Base-by-base conservation (phyloP, 2,797 vertebrate genomes). In the Avahi laniger region DNA sequence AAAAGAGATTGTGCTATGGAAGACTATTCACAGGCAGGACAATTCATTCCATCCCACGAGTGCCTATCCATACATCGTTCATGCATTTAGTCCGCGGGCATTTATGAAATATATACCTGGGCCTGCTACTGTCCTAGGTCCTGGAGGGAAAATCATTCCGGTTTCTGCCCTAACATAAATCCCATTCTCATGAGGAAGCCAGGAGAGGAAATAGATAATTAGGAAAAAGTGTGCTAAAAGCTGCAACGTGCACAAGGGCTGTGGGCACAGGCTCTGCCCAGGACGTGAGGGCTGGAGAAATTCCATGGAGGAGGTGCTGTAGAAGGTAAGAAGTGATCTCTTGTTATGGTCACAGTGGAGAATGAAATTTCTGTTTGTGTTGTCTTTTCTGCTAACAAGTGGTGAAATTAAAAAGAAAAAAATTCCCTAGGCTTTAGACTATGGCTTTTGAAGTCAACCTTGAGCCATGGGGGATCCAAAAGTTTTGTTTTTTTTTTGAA, bases 351-450 rank as follows among this genome's bases (percentile, higher is more conserved):
- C 52, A 79, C 18, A 70, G 26, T 0, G 50, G 63, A 81, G 41
- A 84, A 76, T n/a, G 50, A 76, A 18, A 35, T 76, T 22, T 88
- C n/a, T 63, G 6, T 85, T 50, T 43, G 59, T 59, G 18, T 73
- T 73, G 41, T 67, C 14, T 73, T 61, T 96, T 87, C 41, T 91
- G 50, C 80, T 73, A 76, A 83, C 18, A 86, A 72, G 75, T 48
- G 24, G 38, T n/a, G 5, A 73, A 88, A 89, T n/a, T 26, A 7
- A 46, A 73, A 35, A 41, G n/a, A 69, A 73, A 54, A 70, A n/a
- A 73, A 46, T 5, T 0, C 12, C 17, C 50, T 52, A 33, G 18
- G 1, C 70, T 90, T 89, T 76, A 38, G 12, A 73, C 48, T 52
- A 15, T 33, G 33, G 28, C 43, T 79, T 94, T 87, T 75, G 52